phyloP scores from a whole-genome alignment of 2,797 vertebrate species.

The Odontamblyopus lacepedii region DNA sequence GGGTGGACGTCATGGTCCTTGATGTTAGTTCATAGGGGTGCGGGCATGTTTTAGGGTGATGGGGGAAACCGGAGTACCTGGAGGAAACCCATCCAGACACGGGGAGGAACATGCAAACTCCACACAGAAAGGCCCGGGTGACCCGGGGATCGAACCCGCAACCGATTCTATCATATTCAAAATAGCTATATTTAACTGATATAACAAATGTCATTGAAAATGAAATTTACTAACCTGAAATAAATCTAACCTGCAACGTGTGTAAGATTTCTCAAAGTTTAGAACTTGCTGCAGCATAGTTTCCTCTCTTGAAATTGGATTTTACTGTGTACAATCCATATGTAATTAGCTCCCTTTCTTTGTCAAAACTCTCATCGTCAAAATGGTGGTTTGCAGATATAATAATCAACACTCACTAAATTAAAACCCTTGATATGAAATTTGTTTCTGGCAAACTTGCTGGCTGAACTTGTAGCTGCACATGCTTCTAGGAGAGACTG shows the following conservation, averaged over 20 bases:
- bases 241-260: conserved; percentile 2
- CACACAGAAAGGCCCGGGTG: too few species aligned
- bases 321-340: conserved; percentile 1
- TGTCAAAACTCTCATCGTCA: conserved; percentile 2
- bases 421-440: not conserved
- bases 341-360: not conserved
- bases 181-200: too few species aligned
- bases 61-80: too few species aligned
- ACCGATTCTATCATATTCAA: too few species aligned
- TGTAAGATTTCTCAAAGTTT: conserved; percentile 2
- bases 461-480: not conserved
- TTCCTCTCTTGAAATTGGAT: not conserved
- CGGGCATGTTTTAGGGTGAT: too few species aligned
- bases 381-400: not conserved
- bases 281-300: not conserved
- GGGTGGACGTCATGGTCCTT: too few species aligned
- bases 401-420: not conserved
- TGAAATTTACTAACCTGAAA: not conserved
- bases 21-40: too few species aligned
- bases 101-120: too few species aligned
- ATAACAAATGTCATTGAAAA: too few species aligned
- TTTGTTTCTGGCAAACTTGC: not conserved
- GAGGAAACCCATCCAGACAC: too few species aligned
- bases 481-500: not conserved
- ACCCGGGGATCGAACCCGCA: too few species aligned